A percentile compares a stretch with the other conserved stretches of the same genome.
Evolutionary conservation across 2,888 invertebrate genomes (phyloP).

Genomic region (Papilio protenor): DNA sequence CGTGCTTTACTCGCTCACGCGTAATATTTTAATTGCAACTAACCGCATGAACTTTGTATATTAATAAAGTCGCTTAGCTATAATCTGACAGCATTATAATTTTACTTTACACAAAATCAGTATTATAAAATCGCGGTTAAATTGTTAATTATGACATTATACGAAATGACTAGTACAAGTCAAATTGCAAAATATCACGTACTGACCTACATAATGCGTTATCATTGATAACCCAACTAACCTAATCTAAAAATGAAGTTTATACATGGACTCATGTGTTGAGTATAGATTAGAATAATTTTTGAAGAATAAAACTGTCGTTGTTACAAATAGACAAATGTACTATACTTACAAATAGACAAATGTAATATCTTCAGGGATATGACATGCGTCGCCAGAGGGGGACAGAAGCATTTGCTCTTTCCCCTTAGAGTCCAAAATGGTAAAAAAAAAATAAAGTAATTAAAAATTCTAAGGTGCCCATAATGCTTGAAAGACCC

Average conservation of each 20-base stretch:
- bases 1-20: not conserved
- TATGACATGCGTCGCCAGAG: too few species aligned
- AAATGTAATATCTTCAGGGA: too few species aligned
- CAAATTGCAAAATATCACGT: not conserved
- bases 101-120: not conserved
- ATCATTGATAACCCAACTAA: not conserved
- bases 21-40: slow-evolving; percentile 33
- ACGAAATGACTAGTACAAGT: not conserved
- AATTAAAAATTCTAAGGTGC: too few species aligned
- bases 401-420: too few species aligned
- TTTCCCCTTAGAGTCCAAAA: too few species aligned
- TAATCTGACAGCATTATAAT: not conserved
- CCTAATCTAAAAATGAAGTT: not conserved
- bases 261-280: not conserved
- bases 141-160: not conserved
- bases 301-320: not conserved
- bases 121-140: not conserved
- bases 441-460: too few species aligned
- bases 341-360: not conserved
- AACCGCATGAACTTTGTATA: slow-evolving; percentile 15
- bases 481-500: too few species aligned
- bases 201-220: not conserved
- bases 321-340: not conserved
- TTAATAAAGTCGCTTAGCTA: slow-evolving; percentile 21
- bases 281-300: not conserved